Conservation (phyloP, 2,797 vertebrate genomes). For the Coracias cyanogaster region DNA sequence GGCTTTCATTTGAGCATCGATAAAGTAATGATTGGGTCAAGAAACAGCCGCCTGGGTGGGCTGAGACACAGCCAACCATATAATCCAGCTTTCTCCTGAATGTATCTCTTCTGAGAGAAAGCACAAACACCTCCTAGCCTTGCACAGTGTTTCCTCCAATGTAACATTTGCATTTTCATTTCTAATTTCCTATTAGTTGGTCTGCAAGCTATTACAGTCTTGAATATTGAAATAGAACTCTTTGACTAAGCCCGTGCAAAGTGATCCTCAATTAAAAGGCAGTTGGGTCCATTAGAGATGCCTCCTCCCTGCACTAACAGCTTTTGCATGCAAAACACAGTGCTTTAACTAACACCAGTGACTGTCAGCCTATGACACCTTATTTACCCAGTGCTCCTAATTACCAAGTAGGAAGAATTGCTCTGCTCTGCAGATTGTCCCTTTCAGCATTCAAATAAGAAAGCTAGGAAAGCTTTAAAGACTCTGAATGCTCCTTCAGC, state of each 20-base stretch:
- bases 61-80: background rate
- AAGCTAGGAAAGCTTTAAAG: background rate
- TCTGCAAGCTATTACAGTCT: slow-evolving; percentile 40
- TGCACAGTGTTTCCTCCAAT: background rate
- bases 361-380: slow-evolving; percentile 44
- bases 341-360: slow-evolving; percentile 48
- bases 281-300: slow-evolving; percentile 14
- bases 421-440: background rate
- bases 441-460: background rate
- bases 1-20: background rate
- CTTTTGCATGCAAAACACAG: slow-evolving; percentile 54
- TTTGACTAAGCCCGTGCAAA: slow-evolving; percentile 36
- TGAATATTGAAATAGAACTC: slow-evolving; percentile 9
- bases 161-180: slow-evolving; percentile 21
- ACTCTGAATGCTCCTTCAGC: background rate
- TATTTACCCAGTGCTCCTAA: slow-evolving; percentile 56
- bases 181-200: slow-evolving; percentile 7
- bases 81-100: background rate
- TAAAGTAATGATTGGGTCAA: accelerated
- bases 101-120: background rate
- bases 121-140: background rate
- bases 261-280: slow-evolving; percentile 39
- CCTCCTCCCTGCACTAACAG: slow-evolving; percentile 18
- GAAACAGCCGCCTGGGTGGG: background rate
- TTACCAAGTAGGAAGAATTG: background rate